Base-by-base conservation (phyloP, 23 tunicate species). In the Halocynthia roretzi region DNA sequence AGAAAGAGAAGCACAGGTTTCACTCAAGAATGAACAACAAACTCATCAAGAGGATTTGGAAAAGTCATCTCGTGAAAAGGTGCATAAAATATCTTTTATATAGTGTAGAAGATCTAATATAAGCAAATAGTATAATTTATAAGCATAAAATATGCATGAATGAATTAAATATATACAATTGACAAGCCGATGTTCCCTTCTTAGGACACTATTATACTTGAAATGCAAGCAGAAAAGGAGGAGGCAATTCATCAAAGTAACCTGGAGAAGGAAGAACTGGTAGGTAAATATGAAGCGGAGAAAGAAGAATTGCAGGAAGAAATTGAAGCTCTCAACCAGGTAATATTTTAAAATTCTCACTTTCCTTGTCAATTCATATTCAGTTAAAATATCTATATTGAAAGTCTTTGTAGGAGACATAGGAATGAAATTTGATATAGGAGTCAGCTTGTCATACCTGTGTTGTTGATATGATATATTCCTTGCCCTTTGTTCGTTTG, bases 41-140 rank as follows among this genome's bases (percentile, higher is more conserved):
- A 58, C 94, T 40, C 94, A 89, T 74, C 96, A 89, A 52, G 99
- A 94, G 65, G 99, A 94, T 73, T 70, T 88, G 18, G 99, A 94
- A 56, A 94, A 88, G 57, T 68, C 80, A 8, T 72, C 76, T 6
- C 77, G 88, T 6, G 96, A 80, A 67, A 93, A 78, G 88, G 92
- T 86, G 71, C 15, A 20, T 17, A 15, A 60, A 1, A 60, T 60
- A 17, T 15, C 2, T 15, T 60, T 60, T 15, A 17, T 15, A 60
- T 1, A 60, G 17, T 15, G 17, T 67, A 20, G 17, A 15, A 60
- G 17, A 15, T 15, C 64, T 60, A 60, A 15, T 1, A 15, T 15
- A 4, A 60, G 64, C 17, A 4, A 15, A 60, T 17, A 17, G 64
- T 4, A 60, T 17, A 60, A 17, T 60, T 60, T 60, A 60, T 60